A percentile compares a stretch with the other conserved stretches of the same genome.
phyloP scores from a whole-genome alignment of 1,140 invertebrate species.

The Cyclargus thomasi region DNA sequence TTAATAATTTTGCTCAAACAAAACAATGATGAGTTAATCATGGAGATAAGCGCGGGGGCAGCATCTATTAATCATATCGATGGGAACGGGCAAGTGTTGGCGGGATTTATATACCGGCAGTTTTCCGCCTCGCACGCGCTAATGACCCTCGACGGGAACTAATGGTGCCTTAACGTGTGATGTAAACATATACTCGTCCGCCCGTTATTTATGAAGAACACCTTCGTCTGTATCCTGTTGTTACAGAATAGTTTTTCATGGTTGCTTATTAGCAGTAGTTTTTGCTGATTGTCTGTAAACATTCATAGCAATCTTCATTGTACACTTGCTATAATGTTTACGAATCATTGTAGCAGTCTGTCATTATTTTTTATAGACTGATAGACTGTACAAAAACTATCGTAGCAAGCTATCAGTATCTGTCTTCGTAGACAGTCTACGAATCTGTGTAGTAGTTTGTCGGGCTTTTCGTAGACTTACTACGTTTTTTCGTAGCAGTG shows the following conservation, averaged over 20 bases:
- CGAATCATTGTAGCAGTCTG: too few species aligned
- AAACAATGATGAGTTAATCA: conserved; percentile 23
- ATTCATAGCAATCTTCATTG: too few species aligned
- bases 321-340: too few species aligned
- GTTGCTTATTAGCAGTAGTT: too few species aligned
- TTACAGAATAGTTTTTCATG: neutral
- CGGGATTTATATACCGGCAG: conserved; percentile 51
- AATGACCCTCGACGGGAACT: conserved; percentile 50
- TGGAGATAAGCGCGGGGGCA: conserved; percentile 18
- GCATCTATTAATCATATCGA: conserved; percentile 60
- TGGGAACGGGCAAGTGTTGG: conserved; percentile 51
- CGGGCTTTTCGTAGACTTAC: too few species aligned
- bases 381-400: too few species aligned
- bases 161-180: conserved; percentile 28
- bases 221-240: neutral
- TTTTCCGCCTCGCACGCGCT: conserved; percentile 55
- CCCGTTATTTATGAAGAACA: conserved; percentile 16
- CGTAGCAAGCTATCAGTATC: too few species aligned
- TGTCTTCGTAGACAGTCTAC: too few species aligned
- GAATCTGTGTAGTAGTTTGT: too few species aligned
- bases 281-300: too few species aligned
- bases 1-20: neutral
- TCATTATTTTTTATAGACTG: too few species aligned
- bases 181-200: conserved; percentile 2
- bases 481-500: too few species aligned